Percentiles rank a stretch among this genome's conserved stretches.
Conservation (phyloP, 2,888 invertebrate species). For the Sphinx pinastri region DNA sequence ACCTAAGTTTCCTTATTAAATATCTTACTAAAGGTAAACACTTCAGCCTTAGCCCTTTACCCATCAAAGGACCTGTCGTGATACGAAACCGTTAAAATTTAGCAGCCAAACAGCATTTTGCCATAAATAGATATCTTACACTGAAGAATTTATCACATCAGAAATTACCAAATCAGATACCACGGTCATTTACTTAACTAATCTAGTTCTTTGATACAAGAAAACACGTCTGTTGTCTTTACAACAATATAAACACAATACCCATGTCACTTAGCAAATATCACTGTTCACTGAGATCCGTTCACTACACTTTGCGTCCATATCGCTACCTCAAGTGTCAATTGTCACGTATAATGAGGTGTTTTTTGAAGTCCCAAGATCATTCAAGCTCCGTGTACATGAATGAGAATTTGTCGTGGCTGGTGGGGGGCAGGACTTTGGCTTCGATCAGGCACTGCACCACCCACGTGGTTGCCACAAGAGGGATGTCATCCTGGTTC, state of each 20-base stretch:
- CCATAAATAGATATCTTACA: not conserved
- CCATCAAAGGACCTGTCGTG: not conserved
- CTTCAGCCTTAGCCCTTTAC: not conserved
- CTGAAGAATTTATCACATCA: conserved; percentile 17
- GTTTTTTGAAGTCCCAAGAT: conserved; percentile 79
- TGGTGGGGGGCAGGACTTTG: conserved; percentile 73
- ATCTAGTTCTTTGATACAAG: conserved; percentile 47
- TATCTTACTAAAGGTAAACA: not conserved
- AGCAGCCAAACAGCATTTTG: not conserved
- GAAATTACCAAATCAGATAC: conserved; percentile 5
- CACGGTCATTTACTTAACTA: conserved; percentile 2
- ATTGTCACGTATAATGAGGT: conserved; percentile 79
- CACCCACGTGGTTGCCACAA: conserved; percentile 88
- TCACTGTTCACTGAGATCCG: conserved; percentile 1
- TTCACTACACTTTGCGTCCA: conserved; percentile 26
- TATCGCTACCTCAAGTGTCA: conserved; percentile 67
- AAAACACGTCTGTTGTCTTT: conserved; percentile 43
- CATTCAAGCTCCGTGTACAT: conserved; percentile 81
- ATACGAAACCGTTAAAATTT: not conserved
- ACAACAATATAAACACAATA: conserved; percentile 33
- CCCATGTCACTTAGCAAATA: not conserved
- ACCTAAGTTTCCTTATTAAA: not conserved
- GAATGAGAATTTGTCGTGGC: conserved; percentile 81
- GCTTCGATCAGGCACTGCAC: conserved; percentile 87
- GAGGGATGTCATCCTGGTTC: conserved; percentile 83